Percentiles rank a stretch among this genome's conserved stretches.
phyloP scores from a whole-genome alignment of 2,888 invertebrate species.

The Eumacrocentrus americanus region DNA sequence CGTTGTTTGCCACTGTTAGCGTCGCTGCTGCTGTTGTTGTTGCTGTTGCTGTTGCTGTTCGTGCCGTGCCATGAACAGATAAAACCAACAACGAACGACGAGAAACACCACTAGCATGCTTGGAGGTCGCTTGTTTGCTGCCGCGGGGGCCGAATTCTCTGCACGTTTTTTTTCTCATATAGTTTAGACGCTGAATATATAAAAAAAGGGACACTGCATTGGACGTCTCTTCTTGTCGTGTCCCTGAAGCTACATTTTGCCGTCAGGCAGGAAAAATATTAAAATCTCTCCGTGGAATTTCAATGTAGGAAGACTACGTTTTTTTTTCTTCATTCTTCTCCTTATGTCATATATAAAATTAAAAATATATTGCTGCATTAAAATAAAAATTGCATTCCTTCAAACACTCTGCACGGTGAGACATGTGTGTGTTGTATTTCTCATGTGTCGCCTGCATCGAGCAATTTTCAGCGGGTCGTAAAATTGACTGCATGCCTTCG shows the following conservation, averaged over 20 bases:
- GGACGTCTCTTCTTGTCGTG: background rate
- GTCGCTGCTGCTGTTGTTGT: slow-evolving; percentile 7
- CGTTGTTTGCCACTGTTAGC: too few species aligned
- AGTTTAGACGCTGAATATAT: slow-evolving; percentile 4
- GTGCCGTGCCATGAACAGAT: background rate
- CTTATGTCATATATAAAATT: background rate
- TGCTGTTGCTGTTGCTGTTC: slow-evolving; percentile 5
- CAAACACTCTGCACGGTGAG: background rate
- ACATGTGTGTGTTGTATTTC: background rate
- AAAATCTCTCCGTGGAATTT: slow-evolving; percentile 14
- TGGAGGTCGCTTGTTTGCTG: background rate
- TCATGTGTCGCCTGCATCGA: background rate
- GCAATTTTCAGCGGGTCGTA: slow-evolving; percentile 11
- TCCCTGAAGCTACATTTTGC: background rate
- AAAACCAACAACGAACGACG: slow-evolving; percentile 18
- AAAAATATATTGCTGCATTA: background rate
- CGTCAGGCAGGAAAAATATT: slow-evolving; percentile 7
- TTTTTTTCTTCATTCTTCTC: background rate
- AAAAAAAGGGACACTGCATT: background rate
- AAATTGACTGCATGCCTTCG: background rate
- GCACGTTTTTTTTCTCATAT: slow-evolving; percentile 21
- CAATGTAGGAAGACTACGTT: slow-evolving; percentile 3
- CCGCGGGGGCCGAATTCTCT: slow-evolving; percentile 16
- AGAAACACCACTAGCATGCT: too few species aligned
- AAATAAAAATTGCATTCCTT: background rate